A percentile compares a stretch with the other conserved stretches of the same genome.
Evolutionary conservation across 1,140 invertebrate genomes (phyloP).

Genomic region (Wasmannia auropunctata): DNA sequence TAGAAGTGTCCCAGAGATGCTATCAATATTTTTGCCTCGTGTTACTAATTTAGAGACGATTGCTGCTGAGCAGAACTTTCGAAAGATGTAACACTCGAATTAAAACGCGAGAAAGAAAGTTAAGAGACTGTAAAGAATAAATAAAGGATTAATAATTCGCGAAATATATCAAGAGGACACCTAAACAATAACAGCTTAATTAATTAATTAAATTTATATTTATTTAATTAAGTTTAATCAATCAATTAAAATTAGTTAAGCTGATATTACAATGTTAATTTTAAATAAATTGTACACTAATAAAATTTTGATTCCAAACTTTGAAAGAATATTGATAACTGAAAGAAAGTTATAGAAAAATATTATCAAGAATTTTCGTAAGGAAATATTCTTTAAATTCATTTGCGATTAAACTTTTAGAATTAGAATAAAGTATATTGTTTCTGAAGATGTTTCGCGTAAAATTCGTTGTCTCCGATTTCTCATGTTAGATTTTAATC

Average conservation of each 20-base stretch:
- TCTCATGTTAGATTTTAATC: not conserved
- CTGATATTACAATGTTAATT: not conserved
- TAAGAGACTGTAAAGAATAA: not conserved
- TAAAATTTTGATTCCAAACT: not conserved
- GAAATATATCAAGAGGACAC: not conserved
- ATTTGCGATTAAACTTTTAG: not conserved
- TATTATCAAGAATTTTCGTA: not conserved
- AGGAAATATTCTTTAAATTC: not conserved
- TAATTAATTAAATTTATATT: not conserved
- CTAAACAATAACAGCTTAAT: not conserved
- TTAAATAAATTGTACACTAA: not conserved
- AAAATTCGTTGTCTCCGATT: not conserved
- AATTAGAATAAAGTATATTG: not conserved
- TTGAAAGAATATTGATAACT: not conserved
- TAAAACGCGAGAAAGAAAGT: not conserved
- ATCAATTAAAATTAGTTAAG: not conserved
- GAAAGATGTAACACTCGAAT: not conserved
- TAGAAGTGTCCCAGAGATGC: not conserved
- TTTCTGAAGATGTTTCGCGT: not conserved
- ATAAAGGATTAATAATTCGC: not conserved
- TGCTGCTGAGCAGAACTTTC: not conserved
- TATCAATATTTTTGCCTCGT: not conserved
- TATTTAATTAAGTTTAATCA: not conserved
- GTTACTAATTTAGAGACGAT: slow-evolving; percentile 3
- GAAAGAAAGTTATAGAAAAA: not conserved